These are phyloP conservation scores for Arvicanthis niloticus DNA, from an alignment of 2,113 vertebrate species.

Conservation along the genomic window DNA sequence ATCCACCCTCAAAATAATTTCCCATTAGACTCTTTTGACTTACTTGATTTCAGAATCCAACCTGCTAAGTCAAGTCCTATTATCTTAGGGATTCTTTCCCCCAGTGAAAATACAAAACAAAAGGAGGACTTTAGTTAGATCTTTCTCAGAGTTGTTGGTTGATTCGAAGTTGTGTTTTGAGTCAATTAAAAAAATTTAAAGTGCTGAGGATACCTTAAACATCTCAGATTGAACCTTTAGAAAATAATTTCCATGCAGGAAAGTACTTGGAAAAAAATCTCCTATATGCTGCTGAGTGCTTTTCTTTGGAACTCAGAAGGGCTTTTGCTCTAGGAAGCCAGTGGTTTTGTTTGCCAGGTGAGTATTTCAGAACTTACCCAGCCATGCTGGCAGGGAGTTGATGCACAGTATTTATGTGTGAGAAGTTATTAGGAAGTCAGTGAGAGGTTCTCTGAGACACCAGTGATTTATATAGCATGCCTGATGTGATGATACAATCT, in stretches of 20 bases:
- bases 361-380: conserved; percentile 58
- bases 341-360: conserved; percentile 52
- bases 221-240: neutral
- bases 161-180: neutral
- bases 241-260: neutral
- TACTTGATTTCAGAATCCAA: conserved; percentile 50
- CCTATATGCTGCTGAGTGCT: neutral
- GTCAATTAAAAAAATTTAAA: conserved; percentile 41
- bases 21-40: neutral
- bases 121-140: neutral
- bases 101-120: neutral
- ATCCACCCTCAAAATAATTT: conserved; percentile 18
- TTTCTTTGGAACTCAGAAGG: conserved; percentile 21
- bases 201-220: neutral
- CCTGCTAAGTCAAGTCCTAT: conserved; percentile 1
- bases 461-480: neutral
- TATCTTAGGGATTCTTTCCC: neutral
- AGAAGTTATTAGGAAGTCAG: conserved; percentile 38
- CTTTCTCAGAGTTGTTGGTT: neutral
- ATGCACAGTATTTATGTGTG: conserved; percentile 2
- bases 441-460: conserved; percentile 6
- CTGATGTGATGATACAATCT: conserved; percentile 44
- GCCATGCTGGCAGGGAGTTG: conserved; percentile 47
- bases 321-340: neutral
- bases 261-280: conserved; percentile 48